These are phyloP conservation scores for Crambe crambe DNA, from an alignment of 37 sponge, comb jelly and placozoan species.

Conservation along the genomic window DNA sequence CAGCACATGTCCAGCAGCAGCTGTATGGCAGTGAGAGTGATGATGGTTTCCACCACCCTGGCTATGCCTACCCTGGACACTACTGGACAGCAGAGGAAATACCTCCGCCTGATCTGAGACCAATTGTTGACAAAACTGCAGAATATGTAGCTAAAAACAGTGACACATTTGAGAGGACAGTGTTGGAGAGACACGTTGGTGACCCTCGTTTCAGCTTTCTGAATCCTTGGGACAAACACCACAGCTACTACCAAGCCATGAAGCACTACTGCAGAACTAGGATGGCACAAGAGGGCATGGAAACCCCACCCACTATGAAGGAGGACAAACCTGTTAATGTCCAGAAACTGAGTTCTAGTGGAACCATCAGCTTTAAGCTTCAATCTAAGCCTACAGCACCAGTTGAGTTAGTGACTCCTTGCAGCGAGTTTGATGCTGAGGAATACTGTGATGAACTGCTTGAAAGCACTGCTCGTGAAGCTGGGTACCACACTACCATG, in stretches of 20 bases:
- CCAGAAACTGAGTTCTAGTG: slow-evolving; percentile 58
- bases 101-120: slow-evolving; percentile 74
- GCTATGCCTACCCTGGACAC: not conserved
- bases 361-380: slow-evolving; percentile 70
- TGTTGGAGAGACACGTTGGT: slow-evolving; percentile 53
- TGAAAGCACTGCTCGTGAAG: not conserved
- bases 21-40: not conserved
- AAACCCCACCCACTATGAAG: not conserved
- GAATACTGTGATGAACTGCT: not conserved
- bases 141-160: slow-evolving; percentile 89
- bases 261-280: slow-evolving; percentile 54
- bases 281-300: slow-evolving; percentile 9
- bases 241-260: slow-evolving; percentile 73
- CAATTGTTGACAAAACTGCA: slow-evolving; percentile 87
- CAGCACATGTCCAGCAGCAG: not conserved
- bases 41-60: not conserved
- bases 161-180: slow-evolving; percentile 72
- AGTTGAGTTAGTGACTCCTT: not conserved
- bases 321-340: not conserved
- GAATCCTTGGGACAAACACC: slow-evolving; percentile 70
- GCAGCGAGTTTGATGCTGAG: not conserved
- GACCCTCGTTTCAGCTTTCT: slow-evolving; percentile 85
- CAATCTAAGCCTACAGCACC: not conserved
- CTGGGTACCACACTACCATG: slow-evolving; percentile 3
- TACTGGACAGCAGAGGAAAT: too few relatives aligned